A percentile compares a stretch with the other conserved stretches of the same genome.
phyloP scores from a whole-genome alignment of 1,140 invertebrate species.

The Mycetomoellerius zeteki region DNA sequence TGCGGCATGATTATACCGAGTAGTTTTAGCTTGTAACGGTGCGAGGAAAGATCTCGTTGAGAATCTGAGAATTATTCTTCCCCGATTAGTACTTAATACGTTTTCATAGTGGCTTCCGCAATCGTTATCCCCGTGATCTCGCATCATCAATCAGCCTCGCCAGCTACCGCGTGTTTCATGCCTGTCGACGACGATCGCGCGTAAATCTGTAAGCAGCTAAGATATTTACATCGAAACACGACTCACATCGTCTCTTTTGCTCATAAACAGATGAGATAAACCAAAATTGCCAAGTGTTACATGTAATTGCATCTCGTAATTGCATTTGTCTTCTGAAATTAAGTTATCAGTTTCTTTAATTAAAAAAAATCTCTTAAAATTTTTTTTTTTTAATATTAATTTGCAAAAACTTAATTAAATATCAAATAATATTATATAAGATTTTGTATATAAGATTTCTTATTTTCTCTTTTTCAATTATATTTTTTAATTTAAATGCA shows the following conservation, averaged over 20 bases:
- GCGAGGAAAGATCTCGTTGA: slow-evolving; percentile 50
- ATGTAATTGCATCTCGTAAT: slow-evolving; percentile 9
- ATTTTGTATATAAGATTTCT: not conserved
- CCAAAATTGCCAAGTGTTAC: slow-evolving; percentile 20
- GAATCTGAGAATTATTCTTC: slow-evolving; percentile 64
- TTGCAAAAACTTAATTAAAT: slow-evolving; percentile 1
- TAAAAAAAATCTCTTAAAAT: not conserved
- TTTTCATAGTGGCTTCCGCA: slow-evolving; percentile 77
- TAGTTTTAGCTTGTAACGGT: slow-evolving; percentile 51
- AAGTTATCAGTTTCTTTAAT: not conserved
- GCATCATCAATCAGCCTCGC: slow-evolving; percentile 79
- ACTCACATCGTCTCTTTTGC: not conserved
- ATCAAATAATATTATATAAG: not conserved
- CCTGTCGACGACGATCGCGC: slow-evolving; percentile 78
- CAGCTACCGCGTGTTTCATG: slow-evolving; percentile 80
- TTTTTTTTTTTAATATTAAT: no score
- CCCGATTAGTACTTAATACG: slow-evolving; percentile 69
- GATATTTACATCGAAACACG: slow-evolving; percentile 76
- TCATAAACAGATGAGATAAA: slow-evolving; percentile 2
- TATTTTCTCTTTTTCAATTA: not conserved
- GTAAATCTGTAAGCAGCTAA: slow-evolving; percentile 77
- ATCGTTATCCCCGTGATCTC: slow-evolving; percentile 78
- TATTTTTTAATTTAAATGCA: slow-evolving; percentile 3
- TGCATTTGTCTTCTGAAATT: not conserved
- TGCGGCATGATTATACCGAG: not conserved